Evolutionary conservation across 1,140 invertebrate genomes (phyloP), one percentile per base, ranked within the genome.

Genomic region (Callitettix versicolor): DNA sequence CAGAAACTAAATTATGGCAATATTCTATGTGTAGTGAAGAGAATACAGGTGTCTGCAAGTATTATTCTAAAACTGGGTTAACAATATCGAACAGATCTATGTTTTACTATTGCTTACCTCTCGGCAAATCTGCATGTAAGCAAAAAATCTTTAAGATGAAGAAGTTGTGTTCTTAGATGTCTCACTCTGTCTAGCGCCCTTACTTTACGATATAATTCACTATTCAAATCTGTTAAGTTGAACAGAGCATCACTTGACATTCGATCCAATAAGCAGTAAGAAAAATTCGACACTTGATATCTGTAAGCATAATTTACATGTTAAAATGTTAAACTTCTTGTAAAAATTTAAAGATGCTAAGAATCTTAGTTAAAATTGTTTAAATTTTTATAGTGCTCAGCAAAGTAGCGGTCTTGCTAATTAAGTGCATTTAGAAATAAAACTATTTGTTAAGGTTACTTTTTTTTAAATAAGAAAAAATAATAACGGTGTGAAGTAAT

Each of bases 251-350:
- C 88, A 20, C 69, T 68, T 58, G 76, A 76, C 74, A 92, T 88
- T 64, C 85, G 81, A 59, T 86, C 79, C 53, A 94, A 70, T 18
- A 93, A 70, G 50, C 85, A 76, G 61, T 79, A 81, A 1, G 88
- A 85, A 70, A 91, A 92, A 62, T 85, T 86, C 20, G 86, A 89
- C 3, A 94, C 88, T 6, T 79, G 75, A 73, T 86, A 89, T 62
- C 80, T 81, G 58, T 43, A 71, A 61, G 50, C 51, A 62, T 54
- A 58, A 46, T 9, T n/a, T 9, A 9, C 34, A 61, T 51, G 51
- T 53, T 40, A 63, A 52, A 58, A 55, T 42, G 34, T 55, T 52
- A 26, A 40, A 60, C 15, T 12, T 5, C 11, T 52, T 52, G 38
- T 5, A 21, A 9, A 49, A 49, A 18, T 9, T 9, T 44, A 15